Base-by-base conservation (phyloP, 2,888 invertebrate species). In the Operophtera brumata region DNA sequence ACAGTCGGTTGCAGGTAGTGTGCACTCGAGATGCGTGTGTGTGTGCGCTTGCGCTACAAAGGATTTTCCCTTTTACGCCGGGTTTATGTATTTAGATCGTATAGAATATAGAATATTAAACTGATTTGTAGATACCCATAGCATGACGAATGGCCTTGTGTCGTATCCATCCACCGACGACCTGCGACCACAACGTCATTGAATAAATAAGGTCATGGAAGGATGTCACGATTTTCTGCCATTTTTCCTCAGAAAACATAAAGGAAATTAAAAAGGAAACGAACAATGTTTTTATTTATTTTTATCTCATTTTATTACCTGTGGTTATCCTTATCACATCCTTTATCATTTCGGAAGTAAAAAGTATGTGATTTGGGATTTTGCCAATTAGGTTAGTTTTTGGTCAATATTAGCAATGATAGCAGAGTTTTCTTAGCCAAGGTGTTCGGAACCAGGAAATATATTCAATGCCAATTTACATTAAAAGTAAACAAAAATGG, bases 251-350 rank as follows among this genome's bases (percentile, higher is more conserved):
- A n/a, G 14, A n/a, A 20, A 2, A 20, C 2, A 43, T 14, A 14
- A 32, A 43, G 43, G 43, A 43, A 43, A 43, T 32, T 32, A 32
- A 43, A 14, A 30, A 43, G 43, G 43, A 43, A 43, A 32, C 11
- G 11, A 43, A 10, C 32, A 10, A 14, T 14, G 10, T 43, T 20
- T 20, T 20, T 43, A 43, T 32, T 32, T 32, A 14, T 32, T 14
- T 8, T 37, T 37, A 37, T 37, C 37, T 13, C 14, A 8, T 30
- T 9, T 30, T 20, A 20, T 3, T n/a, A n/a, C 6, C 8, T 14
- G 37, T 14, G 14, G 14, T 35, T 11, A 35, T 11, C 11, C 20
- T 2, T 20, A 20, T 20, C 20, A 20, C 4, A 20, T 20, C 20
- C 20, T 20, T 26, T 30, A 30, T 30, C 30, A 30, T 30, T 30